phyloP scores from a whole-genome alignment of 2,113 vertebrate genomes.

The Chlamydotis undulata region DNA sequence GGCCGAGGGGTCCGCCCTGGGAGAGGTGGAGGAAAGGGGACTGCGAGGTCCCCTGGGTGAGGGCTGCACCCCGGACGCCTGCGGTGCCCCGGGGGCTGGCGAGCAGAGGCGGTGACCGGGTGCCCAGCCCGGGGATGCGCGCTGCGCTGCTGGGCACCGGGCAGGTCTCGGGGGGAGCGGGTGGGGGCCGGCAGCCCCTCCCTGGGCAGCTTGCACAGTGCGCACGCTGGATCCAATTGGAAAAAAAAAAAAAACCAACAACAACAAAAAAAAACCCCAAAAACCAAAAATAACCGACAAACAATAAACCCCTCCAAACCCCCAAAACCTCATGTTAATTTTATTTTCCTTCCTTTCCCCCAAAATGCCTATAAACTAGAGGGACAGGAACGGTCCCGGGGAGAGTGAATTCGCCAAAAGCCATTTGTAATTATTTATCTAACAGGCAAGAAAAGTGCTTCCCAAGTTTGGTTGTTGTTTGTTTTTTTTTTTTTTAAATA shows the following conservation, averaged over 20 bases:
- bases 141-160: not conserved
- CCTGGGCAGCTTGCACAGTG: not conserved
- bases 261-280: too few relatives aligned
- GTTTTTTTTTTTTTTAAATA: constrained; percentile 26
- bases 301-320: too few relatives aligned
- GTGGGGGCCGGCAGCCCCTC: not conserved
- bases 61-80: not conserved
- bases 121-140: not conserved
- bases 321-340: not conserved
- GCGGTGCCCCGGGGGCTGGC: not conserved
- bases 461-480: not conserved
- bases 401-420: constrained; percentile 23
- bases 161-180: not conserved
- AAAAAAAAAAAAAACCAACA: not conserved
- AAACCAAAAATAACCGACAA: too few relatives aligned
- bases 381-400: not conserved
- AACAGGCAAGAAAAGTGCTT: constrained; percentile 72
- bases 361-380: constrained; percentile 63
- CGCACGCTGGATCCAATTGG: not conserved
- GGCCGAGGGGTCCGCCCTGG: not conserved
- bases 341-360: not conserved
- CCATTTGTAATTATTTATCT: constrained; percentile 69
- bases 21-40: too few relatives aligned
- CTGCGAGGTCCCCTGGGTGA: not conserved
- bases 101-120: not conserved